Conservation (phyloP, 2,113 vertebrate genomes). For the Malurus elegans region DNA sequence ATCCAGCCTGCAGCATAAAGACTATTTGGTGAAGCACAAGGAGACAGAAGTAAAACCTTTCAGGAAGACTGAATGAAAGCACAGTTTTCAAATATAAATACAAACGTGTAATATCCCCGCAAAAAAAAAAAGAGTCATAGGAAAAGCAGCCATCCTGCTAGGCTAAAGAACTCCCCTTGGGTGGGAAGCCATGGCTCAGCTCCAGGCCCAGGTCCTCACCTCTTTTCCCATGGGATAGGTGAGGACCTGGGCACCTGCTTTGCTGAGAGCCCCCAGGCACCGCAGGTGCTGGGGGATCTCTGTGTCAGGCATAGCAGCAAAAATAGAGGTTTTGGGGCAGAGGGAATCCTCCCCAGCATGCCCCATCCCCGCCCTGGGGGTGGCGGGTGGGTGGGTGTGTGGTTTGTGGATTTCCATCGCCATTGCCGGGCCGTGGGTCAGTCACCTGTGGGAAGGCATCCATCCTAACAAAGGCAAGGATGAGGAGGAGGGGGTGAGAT, state of each 20-base stretch:
- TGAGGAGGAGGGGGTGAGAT: not conserved
- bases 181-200: not conserved
- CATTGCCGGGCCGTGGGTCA: not conserved
- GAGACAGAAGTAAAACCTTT: not conserved
- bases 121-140: not conserved
- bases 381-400: not conserved
- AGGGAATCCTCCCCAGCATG: not conserved
- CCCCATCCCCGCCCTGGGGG: not conserved
- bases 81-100: slow-evolving; percentile 52
- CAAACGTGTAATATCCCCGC: not conserved
- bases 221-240: accelerated
- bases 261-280: not conserved
- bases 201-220: not conserved
- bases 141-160: not conserved
- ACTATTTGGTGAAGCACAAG: not conserved
- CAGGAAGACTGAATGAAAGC: slow-evolving; percentile 9
- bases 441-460: not conserved
- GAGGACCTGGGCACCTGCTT: not conserved
- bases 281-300: not conserved
- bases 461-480: not conserved
- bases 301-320: not conserved
- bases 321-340: not conserved
- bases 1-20: not conserved
- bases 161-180: not conserved
- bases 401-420: not conserved